A percentile compares a stretch with the other conserved stretches of the same genome.
Evolutionary conservation across 2,888 invertebrate genomes (phyloP).

Genomic region (Phlogophora meticulosa): DNA sequence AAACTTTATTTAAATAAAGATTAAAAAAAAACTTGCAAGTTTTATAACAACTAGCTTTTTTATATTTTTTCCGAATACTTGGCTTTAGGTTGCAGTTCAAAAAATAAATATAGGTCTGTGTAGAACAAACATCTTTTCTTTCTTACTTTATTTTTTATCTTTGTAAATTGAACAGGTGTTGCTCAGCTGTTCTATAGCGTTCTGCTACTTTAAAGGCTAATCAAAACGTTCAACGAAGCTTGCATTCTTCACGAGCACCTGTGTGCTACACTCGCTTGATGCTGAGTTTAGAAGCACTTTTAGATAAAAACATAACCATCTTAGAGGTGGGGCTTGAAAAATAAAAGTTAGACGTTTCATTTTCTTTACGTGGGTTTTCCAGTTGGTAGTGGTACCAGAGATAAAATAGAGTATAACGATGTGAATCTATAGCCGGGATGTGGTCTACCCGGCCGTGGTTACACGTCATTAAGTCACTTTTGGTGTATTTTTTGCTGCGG

Average conservation of each 20-base stretch:
- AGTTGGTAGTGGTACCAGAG: constrained; percentile 5
- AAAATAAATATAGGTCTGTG: too few relatives aligned
- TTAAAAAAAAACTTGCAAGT: too few relatives aligned
- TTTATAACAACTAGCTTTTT: too few relatives aligned
- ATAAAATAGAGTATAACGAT: not conserved
- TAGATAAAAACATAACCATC: not conserved
- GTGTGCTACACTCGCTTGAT: not conserved
- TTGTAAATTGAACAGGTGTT: not conserved
- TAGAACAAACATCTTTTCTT: too few relatives aligned
- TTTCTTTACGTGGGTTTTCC: not conserved
- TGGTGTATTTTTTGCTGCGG: not conserved
- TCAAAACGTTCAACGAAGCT: constrained; percentile 8
- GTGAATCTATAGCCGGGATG: too few relatives aligned
- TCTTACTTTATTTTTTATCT: not conserved
- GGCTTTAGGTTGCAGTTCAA: too few relatives aligned
- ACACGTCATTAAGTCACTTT: not conserved
- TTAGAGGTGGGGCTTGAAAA: too few relatives aligned
- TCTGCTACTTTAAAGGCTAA: not conserved
- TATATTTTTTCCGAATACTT: too few relatives aligned
- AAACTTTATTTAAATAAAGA: too few relatives aligned
- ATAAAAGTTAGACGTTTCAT: not conserved
- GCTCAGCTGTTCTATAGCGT: not conserved
- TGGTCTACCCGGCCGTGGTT: not conserved
- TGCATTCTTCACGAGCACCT: constrained; percentile 1
- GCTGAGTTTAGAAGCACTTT: not conserved